These are phyloP conservation scores for Mus musculus DNA, from an alignment of 2,113 vertebrate genomes.

Conservation along the genomic window DNA sequence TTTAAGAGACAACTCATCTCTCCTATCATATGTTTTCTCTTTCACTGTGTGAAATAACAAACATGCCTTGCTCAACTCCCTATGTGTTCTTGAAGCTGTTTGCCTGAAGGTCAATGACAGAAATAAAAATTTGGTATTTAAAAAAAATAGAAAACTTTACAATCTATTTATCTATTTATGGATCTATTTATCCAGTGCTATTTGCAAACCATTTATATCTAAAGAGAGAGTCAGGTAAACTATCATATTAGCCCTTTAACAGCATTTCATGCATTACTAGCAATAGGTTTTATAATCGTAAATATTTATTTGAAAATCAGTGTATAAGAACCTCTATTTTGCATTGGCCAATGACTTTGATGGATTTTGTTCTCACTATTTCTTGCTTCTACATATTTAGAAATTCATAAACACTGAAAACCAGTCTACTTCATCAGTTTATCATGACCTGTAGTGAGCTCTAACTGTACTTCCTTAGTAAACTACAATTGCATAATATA, in stretches of 20 bases:
- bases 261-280: background rate
- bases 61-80: background rate
- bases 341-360: background rate
- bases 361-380: background rate
- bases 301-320: background rate
- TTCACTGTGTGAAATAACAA: background rate
- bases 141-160: background rate
- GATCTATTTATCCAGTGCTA: background rate
- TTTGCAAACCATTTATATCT: background rate
- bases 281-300: background rate
- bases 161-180: background rate
- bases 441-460: background rate
- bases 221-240: background rate
- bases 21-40: too few relatives aligned
- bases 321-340: background rate
- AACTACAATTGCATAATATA: background rate
- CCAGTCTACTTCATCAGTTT: background rate
- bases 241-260: background rate
- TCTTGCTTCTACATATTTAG: background rate
- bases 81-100: background rate
- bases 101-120: background rate
- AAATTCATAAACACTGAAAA: background rate
- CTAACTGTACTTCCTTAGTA: background rate
- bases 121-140: background rate
- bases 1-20: background rate